Evolutionary conservation across 2,113 vertebrate species (phyloP), one percentile per base, ranked within the genome.

Genomic region (Monopterus albus): DNA sequence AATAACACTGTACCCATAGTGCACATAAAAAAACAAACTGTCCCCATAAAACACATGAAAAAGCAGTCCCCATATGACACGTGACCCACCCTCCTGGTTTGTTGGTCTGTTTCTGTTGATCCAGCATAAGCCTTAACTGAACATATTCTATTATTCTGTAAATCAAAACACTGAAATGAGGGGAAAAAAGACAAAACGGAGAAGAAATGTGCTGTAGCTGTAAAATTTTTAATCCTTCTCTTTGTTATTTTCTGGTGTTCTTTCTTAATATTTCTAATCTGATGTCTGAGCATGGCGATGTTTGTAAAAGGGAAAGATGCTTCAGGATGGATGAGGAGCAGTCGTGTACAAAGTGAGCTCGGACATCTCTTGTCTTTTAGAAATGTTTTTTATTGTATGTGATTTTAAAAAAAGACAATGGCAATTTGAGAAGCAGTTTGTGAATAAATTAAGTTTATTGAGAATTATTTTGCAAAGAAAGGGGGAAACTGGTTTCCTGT

Each of bases 391-490:
- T 91, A 90, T 92, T 87, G 86, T 93, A 90, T 90, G 88, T 93
- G 91, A 92, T 89, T 85, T 73, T 74, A 89, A 86, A 82, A 61
- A 53, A 72, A 72, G 73, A 79, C 65, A 64, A n/a, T 65, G 83
- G 70, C 62, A 83, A 90, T 89, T 91, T 90, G 86, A 90, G 87
- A 92, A 88, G 81, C 90, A 82, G 92, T 93, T 94, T 93, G 91
- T 93, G 91, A 92, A 93, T 92, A 93, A 94, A 89, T 89, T 91
- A 93, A 91, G 89, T 92, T 93, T 93, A 93, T 92, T 92, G 91
- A 92, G 90, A 93, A 92, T 92, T 92, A 93, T 92, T 93, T 92
- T 92, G 90, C 90, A 93, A 91, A 84, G 82, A 89, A 85, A 86
- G 74, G 29, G 29, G 59, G 78, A 74, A 82, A 36, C 28, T 38